phyloP scores from a whole-genome alignment of 2,113 vertebrate species.

The Formicarius rufipectus region DNA sequence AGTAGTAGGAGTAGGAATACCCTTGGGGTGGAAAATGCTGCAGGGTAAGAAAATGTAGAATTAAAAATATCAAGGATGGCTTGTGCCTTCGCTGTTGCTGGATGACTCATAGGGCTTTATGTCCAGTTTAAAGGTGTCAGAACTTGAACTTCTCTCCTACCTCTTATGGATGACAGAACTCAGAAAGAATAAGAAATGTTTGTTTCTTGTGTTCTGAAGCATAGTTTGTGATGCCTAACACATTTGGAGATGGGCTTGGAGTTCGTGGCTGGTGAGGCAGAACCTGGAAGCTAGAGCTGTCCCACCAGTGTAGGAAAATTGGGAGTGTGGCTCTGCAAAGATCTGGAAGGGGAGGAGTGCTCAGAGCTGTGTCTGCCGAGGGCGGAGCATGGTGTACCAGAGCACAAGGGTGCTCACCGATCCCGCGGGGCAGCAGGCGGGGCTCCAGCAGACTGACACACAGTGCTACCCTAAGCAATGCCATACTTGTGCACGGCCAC shows the following conservation, averaged over 20 bases:
- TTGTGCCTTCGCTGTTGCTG: background rate
- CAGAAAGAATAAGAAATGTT: background rate
- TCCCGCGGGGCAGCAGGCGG: background rate
- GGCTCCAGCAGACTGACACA: rapidly evolving
- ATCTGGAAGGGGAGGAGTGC: background rate
- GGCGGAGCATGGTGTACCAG: rapidly evolving
- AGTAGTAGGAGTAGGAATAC: background rate
- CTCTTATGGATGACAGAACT: background rate
- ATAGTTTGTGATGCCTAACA: background rate
- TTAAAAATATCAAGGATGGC: background rate
- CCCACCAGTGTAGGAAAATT: background rate
- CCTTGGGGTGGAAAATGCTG: background rate
- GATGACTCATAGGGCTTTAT: background rate
- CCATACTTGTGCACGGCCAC: rapidly evolving
- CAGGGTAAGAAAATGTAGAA: background rate
- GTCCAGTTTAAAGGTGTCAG: background rate
- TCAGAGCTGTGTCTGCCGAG: background rate
- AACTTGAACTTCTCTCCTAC: background rate
- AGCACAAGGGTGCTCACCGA: background rate
- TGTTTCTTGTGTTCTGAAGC: background rate
- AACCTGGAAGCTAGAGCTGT: background rate
- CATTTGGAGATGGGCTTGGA: background rate
- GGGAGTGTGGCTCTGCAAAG: background rate
- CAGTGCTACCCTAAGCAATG: rapidly evolving
- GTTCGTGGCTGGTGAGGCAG: background rate